Evolutionary conservation across 2,888 invertebrate genomes (phyloP).

Genomic region (Calephelis perditalis): DNA sequence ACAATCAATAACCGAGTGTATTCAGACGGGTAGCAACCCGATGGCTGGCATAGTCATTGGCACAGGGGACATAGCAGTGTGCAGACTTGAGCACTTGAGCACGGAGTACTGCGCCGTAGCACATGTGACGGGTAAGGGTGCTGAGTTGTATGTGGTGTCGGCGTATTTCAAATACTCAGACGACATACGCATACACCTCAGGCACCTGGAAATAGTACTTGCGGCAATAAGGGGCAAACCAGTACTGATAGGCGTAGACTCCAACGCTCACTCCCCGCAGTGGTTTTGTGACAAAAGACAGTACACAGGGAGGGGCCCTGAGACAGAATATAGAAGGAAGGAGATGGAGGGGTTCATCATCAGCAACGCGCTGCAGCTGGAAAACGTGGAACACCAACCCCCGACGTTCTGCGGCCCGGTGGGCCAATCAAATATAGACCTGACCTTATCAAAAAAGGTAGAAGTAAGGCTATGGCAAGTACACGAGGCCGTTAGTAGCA

Average conservation of each 20-base stretch:
- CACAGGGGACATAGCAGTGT: too few relatives aligned
- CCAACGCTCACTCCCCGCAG: background rate
- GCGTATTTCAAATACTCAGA: too few relatives aligned
- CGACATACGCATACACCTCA: too few relatives aligned
- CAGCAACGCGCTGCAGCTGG: rapidly evolving
- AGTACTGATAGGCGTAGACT: background rate
- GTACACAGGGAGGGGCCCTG: background rate
- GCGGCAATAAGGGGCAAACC: too few relatives aligned
- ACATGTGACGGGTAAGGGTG: too few relatives aligned
- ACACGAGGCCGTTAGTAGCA: background rate
- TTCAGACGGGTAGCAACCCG: too few relatives aligned
- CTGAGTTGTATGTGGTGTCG: too few relatives aligned
- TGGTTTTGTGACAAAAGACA: background rate
- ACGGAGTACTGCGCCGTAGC: too few relatives aligned
- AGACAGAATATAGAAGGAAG: background rate
- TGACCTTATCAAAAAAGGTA: background rate
- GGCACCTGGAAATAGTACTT: too few relatives aligned
- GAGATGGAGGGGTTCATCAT: background rate
- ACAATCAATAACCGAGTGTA: too few relatives aligned
- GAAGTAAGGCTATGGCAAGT: background rate
- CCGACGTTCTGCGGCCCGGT: background rate
- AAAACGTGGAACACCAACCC: background rate
- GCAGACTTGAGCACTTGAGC: too few relatives aligned
- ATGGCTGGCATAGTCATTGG: too few relatives aligned
- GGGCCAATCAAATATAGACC: background rate